Base-by-base conservation (phyloP, 2,888 invertebrate species). In the Eristalis intricaria region DNA sequence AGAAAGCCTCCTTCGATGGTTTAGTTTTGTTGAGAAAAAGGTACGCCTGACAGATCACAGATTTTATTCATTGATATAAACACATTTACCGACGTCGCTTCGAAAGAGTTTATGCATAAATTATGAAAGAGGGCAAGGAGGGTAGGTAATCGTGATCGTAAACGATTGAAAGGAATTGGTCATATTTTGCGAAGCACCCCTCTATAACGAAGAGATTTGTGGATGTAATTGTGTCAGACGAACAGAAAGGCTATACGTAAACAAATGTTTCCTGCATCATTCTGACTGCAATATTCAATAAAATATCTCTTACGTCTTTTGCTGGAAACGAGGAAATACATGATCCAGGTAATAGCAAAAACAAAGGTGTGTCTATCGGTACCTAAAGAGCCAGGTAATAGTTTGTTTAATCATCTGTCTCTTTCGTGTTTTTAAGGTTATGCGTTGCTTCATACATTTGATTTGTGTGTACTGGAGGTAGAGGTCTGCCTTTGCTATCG, bases 301-400 rank as follows among this genome's bases (percentile, higher is more conserved):
- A 40, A 64, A n/a, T 35, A 43, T 26, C 32, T 4, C 15, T 23
- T 29, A 61, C 13, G 26, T 29, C 38, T 38, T 19, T 8, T 7
- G 15, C n/a, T 23, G 32, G 60, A 26, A 60, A 29, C 35, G 26
- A 69, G 10, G 10, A 69, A 40, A 29, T 63, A 76, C 64, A 60
- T 56, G 35, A 75, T 76, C 60, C 43, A 71, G 71, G 76, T 43
- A 64, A 50, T 58, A 77, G 64, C 58, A 61, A 78, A 85, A 74
- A 82, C 82, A 86, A 82, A 82, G 74, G 77, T 86, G 77, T 82
- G 77, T 61, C 70, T 78, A 82, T 77, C 69, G 63, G 68, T 43
- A 43, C 43, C 64, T 23, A 32, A 66, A 78, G 43, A 70, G 74
- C 38, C 82, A 78, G 85, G 85, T 82, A 86, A 66, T 77, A 74